Conservation (phyloP, 2,888 invertebrate genomes). For the Julus scanicus region DNA sequence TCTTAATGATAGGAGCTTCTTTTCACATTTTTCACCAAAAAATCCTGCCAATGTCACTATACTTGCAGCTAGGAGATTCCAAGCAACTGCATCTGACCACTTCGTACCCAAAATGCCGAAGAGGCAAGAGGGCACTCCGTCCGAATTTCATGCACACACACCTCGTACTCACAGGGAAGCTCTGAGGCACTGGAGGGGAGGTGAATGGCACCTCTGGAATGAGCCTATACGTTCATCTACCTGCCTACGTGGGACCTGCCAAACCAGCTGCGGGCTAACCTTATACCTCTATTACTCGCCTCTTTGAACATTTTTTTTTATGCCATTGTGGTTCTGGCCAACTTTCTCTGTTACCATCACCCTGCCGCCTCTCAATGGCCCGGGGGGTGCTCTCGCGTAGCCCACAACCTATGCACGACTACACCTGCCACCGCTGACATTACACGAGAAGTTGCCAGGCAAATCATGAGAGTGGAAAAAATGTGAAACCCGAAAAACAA, state of each 20-base stretch:
- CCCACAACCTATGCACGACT: background rate
- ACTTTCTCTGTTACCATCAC: conserved; percentile 25
- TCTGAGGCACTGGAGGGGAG: conserved; percentile 29
- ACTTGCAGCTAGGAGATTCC: background rate
- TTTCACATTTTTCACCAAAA: background rate
- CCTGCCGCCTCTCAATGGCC: conserved; percentile 10
- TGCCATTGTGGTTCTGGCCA: background rate
- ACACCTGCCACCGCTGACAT: conserved; percentile 18
- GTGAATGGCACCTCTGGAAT: conserved; percentile 47
- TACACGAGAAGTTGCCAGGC: background rate
- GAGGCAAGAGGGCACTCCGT: background rate
- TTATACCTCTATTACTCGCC: conserved; percentile 42
- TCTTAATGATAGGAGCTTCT: background rate
- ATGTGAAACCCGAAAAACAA: background rate
- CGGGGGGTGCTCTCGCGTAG: background rate
- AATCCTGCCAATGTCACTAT: background rate
- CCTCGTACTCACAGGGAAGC: background rate
- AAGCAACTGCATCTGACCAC: background rate
- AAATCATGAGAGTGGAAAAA: background rate
- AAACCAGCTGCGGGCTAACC: conserved; percentile 47
- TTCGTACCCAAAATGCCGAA: background rate
- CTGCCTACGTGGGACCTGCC: conserved; percentile 47
- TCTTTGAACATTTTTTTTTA: conserved; percentile 12
- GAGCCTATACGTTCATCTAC: conserved; percentile 7
- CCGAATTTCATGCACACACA: too few species aligned